These are phyloP conservation scores for Scolopax mira DNA, from an alignment of 2,113 vertebrate species.

Conservation along the genomic window DNA sequence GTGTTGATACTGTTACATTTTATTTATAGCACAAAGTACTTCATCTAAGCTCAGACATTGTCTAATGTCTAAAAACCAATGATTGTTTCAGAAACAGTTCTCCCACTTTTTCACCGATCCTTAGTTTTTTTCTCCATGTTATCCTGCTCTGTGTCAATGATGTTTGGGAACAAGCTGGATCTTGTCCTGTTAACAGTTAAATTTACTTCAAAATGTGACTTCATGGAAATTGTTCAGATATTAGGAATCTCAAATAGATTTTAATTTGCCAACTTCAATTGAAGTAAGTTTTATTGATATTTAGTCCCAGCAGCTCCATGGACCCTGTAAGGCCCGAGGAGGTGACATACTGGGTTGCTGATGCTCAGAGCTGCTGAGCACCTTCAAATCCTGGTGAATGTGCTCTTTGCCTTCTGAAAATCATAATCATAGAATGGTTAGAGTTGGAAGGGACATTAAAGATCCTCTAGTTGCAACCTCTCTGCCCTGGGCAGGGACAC, in stretches of 20 bases:
- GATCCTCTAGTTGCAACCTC: background rate
- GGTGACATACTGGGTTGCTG: background rate
- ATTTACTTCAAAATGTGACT: background rate
- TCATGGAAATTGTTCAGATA: background rate
- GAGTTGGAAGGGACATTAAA: background rate
- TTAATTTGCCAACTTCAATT: background rate
- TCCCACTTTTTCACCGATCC: background rate
- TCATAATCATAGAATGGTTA: background rate
- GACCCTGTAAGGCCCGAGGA: background rate
- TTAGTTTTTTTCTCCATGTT: background rate
- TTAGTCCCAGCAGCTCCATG: background rate
- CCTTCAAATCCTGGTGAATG: background rate
- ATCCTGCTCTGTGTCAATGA: background rate
- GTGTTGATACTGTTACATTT: background rate
- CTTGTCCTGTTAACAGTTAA: background rate
- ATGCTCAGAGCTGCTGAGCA: background rate
- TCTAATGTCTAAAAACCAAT: background rate
- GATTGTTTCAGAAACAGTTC: background rate
- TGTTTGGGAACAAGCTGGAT: background rate
- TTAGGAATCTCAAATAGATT: background rate
- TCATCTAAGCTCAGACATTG: background rate
- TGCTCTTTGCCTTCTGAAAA: background rate
- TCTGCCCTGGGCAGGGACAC: background rate
- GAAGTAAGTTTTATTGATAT: background rate
- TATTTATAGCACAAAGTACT: background rate